These are phyloP conservation scores for Sthenelais limicola DNA, from an alignment of 2,888 invertebrate species.

Conservation along the genomic window DNA sequence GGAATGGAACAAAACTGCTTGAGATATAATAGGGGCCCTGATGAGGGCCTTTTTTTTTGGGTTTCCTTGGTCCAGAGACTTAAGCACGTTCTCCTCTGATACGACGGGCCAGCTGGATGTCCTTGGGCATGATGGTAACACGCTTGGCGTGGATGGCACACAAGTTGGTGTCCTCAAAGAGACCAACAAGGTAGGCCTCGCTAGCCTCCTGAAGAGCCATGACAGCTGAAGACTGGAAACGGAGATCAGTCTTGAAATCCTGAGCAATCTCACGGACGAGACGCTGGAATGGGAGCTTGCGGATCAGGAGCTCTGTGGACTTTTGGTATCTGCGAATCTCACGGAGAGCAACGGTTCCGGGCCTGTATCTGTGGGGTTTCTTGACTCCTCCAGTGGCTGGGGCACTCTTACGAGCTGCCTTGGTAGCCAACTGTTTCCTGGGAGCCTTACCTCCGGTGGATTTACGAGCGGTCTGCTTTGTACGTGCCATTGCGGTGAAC, in stretches of 20 bases:
- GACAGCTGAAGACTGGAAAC: constrained; percentile 72
- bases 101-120: constrained; percentile 95
- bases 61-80: constrained; percentile 29
- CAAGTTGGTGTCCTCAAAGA: constrained; percentile 98
- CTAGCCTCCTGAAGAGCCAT: constrained; percentile 67
- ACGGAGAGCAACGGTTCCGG: constrained; percentile 72
- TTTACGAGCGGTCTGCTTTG: constrained; percentile 73
- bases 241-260: constrained; percentile 72
- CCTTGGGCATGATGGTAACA: constrained; percentile 98
- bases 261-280: constrained; percentile 73
- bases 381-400: constrained; percentile 73
- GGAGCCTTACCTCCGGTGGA: constrained; percentile 73
- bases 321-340: constrained; percentile 73
- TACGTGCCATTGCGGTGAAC: constrained; percentile 68
- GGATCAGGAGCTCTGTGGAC: constrained; percentile 71
- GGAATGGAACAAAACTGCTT: no score
- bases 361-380: constrained; percentile 72
- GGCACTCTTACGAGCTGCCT: constrained; percentile 72
- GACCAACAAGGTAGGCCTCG: constrained; percentile 74
- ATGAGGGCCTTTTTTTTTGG: constrained; percentile 12
- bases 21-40: no score
- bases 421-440: constrained; percentile 72
- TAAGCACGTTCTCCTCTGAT: constrained; percentile 90
- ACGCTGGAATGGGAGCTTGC: constrained; percentile 72
- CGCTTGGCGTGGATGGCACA: constrained; percentile 98